Evolutionary conservation across 2,797 vertebrate genomes (phyloP), one percentile per base, ranked within the genome.

Genomic region (Oceanodroma leucorhoa): DNA sequence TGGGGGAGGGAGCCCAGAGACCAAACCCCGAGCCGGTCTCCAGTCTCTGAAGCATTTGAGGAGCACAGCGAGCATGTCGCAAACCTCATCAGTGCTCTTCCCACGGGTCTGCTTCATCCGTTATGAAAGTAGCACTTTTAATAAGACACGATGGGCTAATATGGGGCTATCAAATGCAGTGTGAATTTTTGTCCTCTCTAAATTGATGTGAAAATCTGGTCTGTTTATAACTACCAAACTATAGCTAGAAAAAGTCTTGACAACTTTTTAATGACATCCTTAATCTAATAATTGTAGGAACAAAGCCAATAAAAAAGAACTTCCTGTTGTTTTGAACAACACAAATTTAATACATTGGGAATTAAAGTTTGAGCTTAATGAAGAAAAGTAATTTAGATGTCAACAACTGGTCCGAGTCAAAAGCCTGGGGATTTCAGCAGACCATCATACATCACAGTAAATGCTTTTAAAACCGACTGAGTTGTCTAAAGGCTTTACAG

Each of bases 201-300:
- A 90, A 85, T 48, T 10, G 65, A 43, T 90, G 43, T 81, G 60
- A 51, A 92, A 95, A 70, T 45, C 94, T 79, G 41, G 6, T 78
- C 8, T 12, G 84, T 36, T 94, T 61, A 24, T 79, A 75, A 77
- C 64, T 48, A 80, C 60, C 36, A 20, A 75, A 36, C 36, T 70
- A 20, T 21, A 55, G 19, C 83, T 82, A 81, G 20, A 61, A 58
- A 69, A 82, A 69, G 29, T 72, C 71, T 83, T 96, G 95, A 67
- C 88, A 94, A 96, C 87, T 87, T 92, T 41, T 89, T 89, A 96
- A 77, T 95, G 93, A 80, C 72, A 81, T 66, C 78, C 76, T 94
- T 97, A 96, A 97, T 95, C 95, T 97, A 97, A 96, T 97, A 95
- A 97, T 90, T 90, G 75, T 71, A 93, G 90, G 82, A 97, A 93